Evolutionary conservation across 1,140 invertebrate species (phyloP).

Genomic region (Subanguina moxae): DNA sequence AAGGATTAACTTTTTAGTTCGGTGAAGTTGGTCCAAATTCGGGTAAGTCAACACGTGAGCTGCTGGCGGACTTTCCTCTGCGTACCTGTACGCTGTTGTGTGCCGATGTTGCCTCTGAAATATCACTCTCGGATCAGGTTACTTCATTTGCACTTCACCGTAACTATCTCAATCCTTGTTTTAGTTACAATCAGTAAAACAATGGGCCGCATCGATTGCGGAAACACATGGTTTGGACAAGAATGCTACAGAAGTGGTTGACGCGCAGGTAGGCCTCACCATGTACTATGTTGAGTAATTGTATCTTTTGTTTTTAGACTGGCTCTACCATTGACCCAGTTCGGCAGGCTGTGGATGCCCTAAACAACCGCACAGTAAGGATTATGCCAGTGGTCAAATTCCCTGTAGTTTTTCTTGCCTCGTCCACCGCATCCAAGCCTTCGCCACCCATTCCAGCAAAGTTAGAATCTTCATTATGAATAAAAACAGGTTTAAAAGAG

Average conservation of each 20-base stretch:
- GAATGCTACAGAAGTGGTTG: conserved; percentile 46
- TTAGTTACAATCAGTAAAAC: conserved; percentile 47
- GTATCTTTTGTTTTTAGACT: conserved; percentile 35
- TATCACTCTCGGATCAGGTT: conserved; percentile 31
- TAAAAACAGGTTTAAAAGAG: too few species aligned
- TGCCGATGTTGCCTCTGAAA: conserved; percentile 35
- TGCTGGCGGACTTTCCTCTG: conserved; percentile 23
- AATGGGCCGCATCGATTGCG: conserved; percentile 51
- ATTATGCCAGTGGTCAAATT: conserved; percentile 53
- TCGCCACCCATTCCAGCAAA: conserved; percentile 39
- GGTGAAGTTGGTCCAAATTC: neutral
- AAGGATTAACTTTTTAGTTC: conserved; percentile 7
- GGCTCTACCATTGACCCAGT: conserved; percentile 54
- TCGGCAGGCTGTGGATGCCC: conserved; percentile 52
- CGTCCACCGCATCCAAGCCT: conserved; percentile 26
- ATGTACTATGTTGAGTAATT: neutral
- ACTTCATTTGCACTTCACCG: too few species aligned
- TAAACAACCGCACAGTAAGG: conserved; percentile 49
- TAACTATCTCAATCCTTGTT: too few species aligned
- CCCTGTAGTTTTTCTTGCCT: conserved; percentile 51
- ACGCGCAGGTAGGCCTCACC: conserved; percentile 42
- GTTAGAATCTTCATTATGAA: conserved; percentile 19
- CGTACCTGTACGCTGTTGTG: conserved; percentile 32
- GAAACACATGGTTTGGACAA: conserved; percentile 46
- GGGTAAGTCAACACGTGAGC: conserved; percentile 5